A percentile compares a stretch with the other conserved stretches of the same genome.
Conservation (phyloP, 2,888 invertebrate species). For the Drosophila conformis region DNA sequence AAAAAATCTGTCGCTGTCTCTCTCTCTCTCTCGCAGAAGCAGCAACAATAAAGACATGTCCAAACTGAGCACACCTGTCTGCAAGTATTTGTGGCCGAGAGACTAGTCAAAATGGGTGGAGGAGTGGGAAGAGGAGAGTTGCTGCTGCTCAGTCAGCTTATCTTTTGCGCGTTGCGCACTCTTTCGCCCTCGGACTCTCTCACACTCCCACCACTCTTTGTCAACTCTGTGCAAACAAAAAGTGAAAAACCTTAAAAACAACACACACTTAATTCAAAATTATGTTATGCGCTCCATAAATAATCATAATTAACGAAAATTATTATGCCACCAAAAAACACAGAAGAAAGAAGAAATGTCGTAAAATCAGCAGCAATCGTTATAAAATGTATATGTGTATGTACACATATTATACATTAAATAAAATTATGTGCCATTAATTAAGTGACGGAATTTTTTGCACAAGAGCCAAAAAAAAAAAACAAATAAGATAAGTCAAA, state of each 20-base stretch:
- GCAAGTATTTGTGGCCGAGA: slow-evolving; percentile 38
- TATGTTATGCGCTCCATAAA: slow-evolving; percentile 53
- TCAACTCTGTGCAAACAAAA: slow-evolving; percentile 38
- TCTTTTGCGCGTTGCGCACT: slow-evolving; percentile 48
- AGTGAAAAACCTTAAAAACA: slow-evolving; percentile 23
- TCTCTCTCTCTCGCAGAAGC: slow-evolving; percentile 14
- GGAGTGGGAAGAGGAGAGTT: slow-evolving; percentile 1
- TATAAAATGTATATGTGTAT: slow-evolving; percentile 4
- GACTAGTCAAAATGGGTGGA: not conserved
- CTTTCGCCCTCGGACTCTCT: slow-evolving; percentile 10
- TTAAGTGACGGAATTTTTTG: not conserved
- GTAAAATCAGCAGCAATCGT: slow-evolving; percentile 19
- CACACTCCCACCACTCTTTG: slow-evolving; percentile 30
- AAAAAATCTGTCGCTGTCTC: slow-evolving; percentile 8
- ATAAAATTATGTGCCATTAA: slow-evolving; percentile 21
- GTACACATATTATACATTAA: slow-evolving; percentile 17
- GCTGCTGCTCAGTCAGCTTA: slow-evolving; percentile 55
- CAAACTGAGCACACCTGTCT: slow-evolving; percentile 54
- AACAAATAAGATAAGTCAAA: slow-evolving; percentile 21
- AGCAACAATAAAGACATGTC: slow-evolving; percentile 24
- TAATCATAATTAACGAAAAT: slow-evolving; percentile 54
- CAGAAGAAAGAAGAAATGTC: slow-evolving; percentile 9
- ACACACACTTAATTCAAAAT: slow-evolving; percentile 44
- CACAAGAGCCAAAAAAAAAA: not conserved
- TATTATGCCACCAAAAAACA: slow-evolving; percentile 22